These are phyloP conservation scores for Saccopteryx leptura DNA, from an alignment of 2,113 vertebrate species.

Conservation along the genomic window DNA sequence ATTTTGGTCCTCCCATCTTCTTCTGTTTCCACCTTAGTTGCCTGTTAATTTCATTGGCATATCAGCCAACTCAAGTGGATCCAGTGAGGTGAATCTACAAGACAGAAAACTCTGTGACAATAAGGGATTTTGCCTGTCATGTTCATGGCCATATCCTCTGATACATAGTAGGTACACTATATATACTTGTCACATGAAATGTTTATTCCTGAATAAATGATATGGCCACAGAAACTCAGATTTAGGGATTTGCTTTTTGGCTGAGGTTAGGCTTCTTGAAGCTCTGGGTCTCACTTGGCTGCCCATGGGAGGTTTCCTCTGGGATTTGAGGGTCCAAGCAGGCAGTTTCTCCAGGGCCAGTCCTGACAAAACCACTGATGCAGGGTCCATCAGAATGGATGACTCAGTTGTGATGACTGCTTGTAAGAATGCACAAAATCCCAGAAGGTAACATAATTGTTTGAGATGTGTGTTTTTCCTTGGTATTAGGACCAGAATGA, in stretches of 20 bases:
- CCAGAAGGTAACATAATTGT: background rate
- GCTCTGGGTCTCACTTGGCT: background rate
- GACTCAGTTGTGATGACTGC: background rate
- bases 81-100: background rate
- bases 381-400: background rate
- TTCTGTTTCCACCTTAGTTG: background rate
- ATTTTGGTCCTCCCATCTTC: constrained; percentile 17
- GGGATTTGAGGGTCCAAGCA: background rate
- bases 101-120: constrained; percentile 10
- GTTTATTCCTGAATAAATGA: background rate
- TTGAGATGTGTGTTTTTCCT: background rate
- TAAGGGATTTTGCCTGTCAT: background rate
- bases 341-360: background rate
- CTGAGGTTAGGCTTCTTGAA: background rate
- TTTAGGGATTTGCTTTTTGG: background rate
- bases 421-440: background rate
- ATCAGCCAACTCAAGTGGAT: background rate
- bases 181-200: background rate
- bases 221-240: background rate
- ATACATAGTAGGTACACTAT: background rate
- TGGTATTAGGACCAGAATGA: background rate
- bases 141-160: background rate
- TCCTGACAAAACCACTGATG: background rate
- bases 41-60: background rate
- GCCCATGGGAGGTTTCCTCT: background rate